phyloP scores from a whole-genome alignment of 2,113 vertebrate species.

The Eurypyga helias region DNA sequence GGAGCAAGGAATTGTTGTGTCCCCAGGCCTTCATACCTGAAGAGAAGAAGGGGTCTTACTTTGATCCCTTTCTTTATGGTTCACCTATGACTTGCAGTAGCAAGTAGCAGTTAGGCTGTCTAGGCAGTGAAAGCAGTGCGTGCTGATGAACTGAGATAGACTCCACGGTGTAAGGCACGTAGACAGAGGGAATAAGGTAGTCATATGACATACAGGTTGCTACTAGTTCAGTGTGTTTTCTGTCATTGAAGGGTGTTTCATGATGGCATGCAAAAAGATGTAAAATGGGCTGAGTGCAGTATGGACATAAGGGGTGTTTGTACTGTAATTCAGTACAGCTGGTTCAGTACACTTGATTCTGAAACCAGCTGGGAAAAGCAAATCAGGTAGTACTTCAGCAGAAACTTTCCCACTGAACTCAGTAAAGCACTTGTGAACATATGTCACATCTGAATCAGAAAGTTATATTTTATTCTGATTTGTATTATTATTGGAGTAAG shows the following conservation, averaged over 20 bases:
- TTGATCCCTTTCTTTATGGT: neutral
- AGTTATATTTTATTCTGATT: neutral
- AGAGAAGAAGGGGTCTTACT: neutral
- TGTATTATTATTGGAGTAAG: neutral
- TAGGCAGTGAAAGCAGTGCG: neutral
- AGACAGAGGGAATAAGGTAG: neutral
- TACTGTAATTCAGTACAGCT: neutral
- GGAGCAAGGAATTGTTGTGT: neutral
- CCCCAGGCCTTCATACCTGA: neutral
- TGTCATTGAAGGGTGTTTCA: neutral
- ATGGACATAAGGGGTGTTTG: neutral
- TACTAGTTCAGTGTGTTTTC: fast-evolving
- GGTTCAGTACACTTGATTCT: neutral
- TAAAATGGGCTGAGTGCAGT: neutral
- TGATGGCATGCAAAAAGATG: neutral
- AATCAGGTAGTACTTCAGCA: neutral
- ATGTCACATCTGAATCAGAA: neutral
- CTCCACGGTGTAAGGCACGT: fast-evolving
- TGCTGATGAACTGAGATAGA: neutral
- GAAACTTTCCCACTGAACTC: neutral
- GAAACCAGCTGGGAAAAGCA: neutral
- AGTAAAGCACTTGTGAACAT: neutral
- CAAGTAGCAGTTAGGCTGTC: neutral
- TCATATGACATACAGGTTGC: neutral
- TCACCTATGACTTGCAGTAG: neutral